phyloP scores from a whole-genome alignment of 1,140 invertebrate species.

The Diorhabda carinulata region DNA sequence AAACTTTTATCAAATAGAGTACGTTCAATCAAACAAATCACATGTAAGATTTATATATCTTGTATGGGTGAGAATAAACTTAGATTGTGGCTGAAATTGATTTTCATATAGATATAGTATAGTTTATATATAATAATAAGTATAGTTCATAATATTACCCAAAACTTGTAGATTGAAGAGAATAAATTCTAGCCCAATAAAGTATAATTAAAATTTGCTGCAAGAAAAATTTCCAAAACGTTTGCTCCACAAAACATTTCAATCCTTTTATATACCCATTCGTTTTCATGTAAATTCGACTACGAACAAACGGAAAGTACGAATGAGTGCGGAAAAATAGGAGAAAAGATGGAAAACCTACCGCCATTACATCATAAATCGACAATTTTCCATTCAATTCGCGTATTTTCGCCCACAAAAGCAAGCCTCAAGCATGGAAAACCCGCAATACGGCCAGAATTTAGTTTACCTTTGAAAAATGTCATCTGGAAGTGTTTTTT shows the following conservation, averaged over 20 bases:
- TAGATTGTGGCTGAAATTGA: too few species aligned
- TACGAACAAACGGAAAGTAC: not conserved
- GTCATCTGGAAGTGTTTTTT: conserved; percentile 23
- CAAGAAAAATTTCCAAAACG: not conserved
- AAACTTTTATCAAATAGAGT: too few species aligned
- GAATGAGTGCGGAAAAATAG: not conserved
- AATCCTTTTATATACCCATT: not conserved
- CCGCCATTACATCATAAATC: conserved; percentile 33
- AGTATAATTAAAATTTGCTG: too few species aligned
- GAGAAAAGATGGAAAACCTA: conserved; percentile 18
- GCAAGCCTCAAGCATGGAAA: conserved; percentile 28
- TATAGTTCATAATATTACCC: too few species aligned
- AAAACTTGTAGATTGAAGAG: too few species aligned
- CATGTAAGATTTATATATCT: too few species aligned
- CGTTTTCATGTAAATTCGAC: not conserved
- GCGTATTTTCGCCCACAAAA: conserved; percentile 30
- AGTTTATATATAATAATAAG: too few species aligned
- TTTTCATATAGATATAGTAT: too few species aligned
- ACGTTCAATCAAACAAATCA: too few species aligned
- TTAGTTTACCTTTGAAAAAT: conserved; percentile 31
- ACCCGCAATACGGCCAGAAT: conserved; percentile 30
- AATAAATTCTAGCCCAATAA: too few species aligned
- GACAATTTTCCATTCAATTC: conserved; percentile 35
- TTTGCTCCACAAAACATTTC: not conserved
- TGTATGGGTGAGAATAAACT: too few species aligned